phyloP scores from a whole-genome alignment of 2,888 invertebrate species.

The Caenorhabditis afra region DNA sequence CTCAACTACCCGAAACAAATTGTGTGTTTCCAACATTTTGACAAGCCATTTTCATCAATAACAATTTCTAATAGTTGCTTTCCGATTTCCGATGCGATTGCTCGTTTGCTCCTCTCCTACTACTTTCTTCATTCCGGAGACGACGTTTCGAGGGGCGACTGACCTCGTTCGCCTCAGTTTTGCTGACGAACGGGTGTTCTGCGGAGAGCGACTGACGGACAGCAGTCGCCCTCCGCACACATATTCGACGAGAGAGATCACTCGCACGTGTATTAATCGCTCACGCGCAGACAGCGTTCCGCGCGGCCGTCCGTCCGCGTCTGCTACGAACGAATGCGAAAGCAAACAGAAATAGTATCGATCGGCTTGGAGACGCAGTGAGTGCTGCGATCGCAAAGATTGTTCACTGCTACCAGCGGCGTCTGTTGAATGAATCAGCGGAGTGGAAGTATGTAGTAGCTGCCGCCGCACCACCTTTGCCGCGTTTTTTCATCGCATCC shows the following conservation, averaged over 20 bases:
- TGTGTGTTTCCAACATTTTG: no score
- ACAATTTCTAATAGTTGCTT: no score
- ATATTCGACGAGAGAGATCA: conserved; percentile 15
- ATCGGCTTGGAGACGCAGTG: conserved; percentile 8
- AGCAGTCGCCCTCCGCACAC: conserved; percentile 22
- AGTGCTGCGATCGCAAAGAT: not conserved
- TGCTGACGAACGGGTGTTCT: conserved; percentile 6
- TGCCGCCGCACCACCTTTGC: not conserved
- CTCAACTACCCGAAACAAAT: no score
- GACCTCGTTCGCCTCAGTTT: conserved; percentile 12
- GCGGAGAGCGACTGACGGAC: not conserved
- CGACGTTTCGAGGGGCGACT: not conserved
- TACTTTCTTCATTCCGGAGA: no score
- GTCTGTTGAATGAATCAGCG: not conserved
- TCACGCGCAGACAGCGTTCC: conserved; percentile 29
- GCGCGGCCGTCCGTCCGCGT: conserved; percentile 7
- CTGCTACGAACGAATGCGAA: not conserved
- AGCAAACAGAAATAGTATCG: conserved; percentile 16
- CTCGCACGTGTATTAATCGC: conserved; percentile 10
- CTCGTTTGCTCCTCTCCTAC: no score
- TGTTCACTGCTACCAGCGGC: not conserved
- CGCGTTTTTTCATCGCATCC: not conserved
- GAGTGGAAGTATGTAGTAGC: conserved; percentile 1
- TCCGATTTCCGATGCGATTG: no score
- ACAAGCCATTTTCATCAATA: no score